Base-by-base conservation (phyloP, 2,888 invertebrate genomes). In the Amaurobius ferox region DNA sequence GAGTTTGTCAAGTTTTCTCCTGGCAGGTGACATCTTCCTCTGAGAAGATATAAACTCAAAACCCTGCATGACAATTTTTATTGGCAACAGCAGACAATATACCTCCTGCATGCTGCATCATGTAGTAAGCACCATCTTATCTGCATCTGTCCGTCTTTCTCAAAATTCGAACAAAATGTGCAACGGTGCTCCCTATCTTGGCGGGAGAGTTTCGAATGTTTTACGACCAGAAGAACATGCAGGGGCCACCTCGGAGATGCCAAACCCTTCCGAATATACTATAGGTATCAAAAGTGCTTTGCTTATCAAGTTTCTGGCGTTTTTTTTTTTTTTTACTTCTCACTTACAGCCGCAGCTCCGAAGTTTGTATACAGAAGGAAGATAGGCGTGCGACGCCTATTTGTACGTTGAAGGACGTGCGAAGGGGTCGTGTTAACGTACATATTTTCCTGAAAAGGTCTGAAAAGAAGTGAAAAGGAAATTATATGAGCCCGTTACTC, bases 121-220 rank as follows among this genome's bases (percentile, higher is more conserved):
- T 11, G 16, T 2, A 16, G 16, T 13, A 2, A 55, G 35, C 35
- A 62, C 55, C 44, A 11, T 29, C 66, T 74, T 76, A 76, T 76
- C 76, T 44, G 16, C 76, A 76, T 78, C 78, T 78, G 78, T 78
- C 78, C 70, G 26, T 40, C 19, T 70, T 62, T 62, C 28, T 78
- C 78, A 78, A 32, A 40, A 6, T 23, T 55, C 55, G 23, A 23
- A 55, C 19, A 23, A 6, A 5, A 55, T 55, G 55, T 19, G 23
- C 19, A 16, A 23, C 2, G 23, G 23, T 55, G 48, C 28, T 48
- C 55, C n/a, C 48, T 28, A 77, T 35, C 32, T 73, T 30, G 35
- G 11, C 26, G 7, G 35, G 26, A 35, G 30, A 11, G 23, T 5
- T 7, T 28, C 26, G 39, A 68, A 68, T 19, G 39, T 39, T 67